Conservation (phyloP, 2,113 vertebrate genomes). For the Peromyscus polionotus region DNA sequence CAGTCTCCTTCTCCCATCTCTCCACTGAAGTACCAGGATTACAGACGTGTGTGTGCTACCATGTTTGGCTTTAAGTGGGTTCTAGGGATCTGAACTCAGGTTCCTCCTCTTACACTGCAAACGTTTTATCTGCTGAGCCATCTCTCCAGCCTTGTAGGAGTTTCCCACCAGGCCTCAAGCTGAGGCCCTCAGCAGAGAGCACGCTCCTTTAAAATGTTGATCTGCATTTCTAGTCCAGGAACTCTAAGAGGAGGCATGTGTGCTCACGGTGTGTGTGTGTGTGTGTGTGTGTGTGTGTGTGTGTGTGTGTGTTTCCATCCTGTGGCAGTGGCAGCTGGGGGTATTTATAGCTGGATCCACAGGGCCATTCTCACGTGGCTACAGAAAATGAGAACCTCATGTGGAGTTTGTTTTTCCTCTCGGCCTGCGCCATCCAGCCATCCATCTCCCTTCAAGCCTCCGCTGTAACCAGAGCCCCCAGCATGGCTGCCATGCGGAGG, state of each 20-base stretch:
- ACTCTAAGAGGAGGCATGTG: not conserved
- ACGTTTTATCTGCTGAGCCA: not conserved
- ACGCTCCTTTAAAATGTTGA: constrained; percentile 29
- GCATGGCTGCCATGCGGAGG: constrained; percentile 15
- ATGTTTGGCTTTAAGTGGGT: no score
- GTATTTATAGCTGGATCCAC: constrained; percentile 80
- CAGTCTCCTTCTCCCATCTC: no score
- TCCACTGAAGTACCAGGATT: not conserved
- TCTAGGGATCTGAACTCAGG: not conserved
- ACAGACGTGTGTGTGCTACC: not conserved
- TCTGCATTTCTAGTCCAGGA: not conserved
- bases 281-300: not conserved
- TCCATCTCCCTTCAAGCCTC: constrained; percentile 49
- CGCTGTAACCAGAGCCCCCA: constrained; percentile 69
- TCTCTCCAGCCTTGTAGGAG: not conserved
- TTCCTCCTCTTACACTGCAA: not conserved
- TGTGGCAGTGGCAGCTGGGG: constrained; percentile 70
- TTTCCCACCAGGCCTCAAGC: not conserved
- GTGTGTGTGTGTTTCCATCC: constrained; percentile 48
- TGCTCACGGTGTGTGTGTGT: not conserved
- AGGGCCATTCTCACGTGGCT: constrained; percentile 76
- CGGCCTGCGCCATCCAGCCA: constrained; percentile 59
- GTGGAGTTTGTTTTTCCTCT: constrained; percentile 74
- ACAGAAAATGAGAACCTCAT: constrained; percentile 81
- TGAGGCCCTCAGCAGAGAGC: not conserved